Percentiles rank a stretch among this genome's conserved stretches.
Conservation (phyloP, 1,140 invertebrate genomes). For the Acromyrmex heyeri region DNA sequence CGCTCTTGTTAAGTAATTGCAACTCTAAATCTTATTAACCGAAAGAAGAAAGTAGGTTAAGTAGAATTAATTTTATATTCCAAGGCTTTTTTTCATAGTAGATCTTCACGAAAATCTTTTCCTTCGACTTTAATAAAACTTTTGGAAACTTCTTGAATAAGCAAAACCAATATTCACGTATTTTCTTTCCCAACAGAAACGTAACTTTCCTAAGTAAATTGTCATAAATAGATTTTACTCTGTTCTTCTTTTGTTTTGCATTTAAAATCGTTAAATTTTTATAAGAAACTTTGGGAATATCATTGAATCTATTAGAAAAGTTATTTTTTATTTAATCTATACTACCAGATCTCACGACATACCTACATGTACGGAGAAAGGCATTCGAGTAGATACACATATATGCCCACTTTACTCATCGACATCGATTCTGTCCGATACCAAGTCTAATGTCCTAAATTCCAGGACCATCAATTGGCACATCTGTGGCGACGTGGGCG, state of each 20-base stretch:
- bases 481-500: conserved; percentile 5
- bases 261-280: conserved; percentile 15
- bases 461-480: conserved; percentile 25
- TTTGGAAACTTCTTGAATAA: conserved; percentile 12
- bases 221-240: not conserved
- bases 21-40: not conserved
- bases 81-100: not conserved
- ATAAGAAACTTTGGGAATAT: not conserved
- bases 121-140: conserved; percentile 6
- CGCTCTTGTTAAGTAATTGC: conserved; percentile 20
- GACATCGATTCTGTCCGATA: conserved; percentile 2
- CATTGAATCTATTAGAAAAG: not conserved
- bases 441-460: conserved; percentile 36
- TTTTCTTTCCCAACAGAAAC: not conserved
- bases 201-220: conserved; percentile 34
- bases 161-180: conserved; percentile 17
- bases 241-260: not conserved
- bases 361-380: not conserved
- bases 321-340: not conserved
- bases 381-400: not conserved
- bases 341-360: not conserved
- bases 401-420: not conserved
- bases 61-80: not conserved
- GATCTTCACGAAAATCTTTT: not conserved
- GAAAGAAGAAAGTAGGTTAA: not conserved